Evolutionary conservation across 2,797 vertebrate genomes (phyloP).

Genomic region (Enteromius radiatus): DNA sequence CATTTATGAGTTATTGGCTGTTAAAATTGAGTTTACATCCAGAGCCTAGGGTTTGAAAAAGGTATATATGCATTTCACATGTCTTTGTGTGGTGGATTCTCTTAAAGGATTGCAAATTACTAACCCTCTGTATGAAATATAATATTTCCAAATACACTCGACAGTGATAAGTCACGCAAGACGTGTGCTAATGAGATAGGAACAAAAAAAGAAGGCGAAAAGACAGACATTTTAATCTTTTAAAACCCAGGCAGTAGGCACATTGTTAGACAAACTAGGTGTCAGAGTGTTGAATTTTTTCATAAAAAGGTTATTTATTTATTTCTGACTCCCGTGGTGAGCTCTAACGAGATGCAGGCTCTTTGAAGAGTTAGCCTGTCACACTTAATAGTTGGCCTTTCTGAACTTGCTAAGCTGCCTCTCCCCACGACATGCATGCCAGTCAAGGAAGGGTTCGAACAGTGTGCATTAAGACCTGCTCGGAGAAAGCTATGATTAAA

Average conservation of each 20-base stretch:
- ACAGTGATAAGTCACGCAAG: conserved; percentile 75
- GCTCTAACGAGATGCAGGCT: conserved; percentile 74
- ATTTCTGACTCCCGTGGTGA: conserved; percentile 64
- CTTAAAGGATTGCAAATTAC: conserved; percentile 77
- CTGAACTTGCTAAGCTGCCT: conserved; percentile 58
- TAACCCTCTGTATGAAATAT: conserved; percentile 72
- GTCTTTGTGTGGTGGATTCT: conserved; percentile 65
- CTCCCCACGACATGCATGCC: conserved; percentile 47
- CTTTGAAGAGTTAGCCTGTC: conserved; percentile 73
- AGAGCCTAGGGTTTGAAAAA: conserved; percentile 51
- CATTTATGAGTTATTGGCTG: conserved; percentile 46
- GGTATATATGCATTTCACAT: conserved; percentile 67
- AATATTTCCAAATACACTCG: conserved; percentile 73
- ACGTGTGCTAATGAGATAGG: conserved; percentile 77
- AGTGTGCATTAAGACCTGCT: conserved; percentile 51
- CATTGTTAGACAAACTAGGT: conserved; percentile 78
- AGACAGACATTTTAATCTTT: conserved; percentile 77
- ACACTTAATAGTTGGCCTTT: conserved; percentile 68
- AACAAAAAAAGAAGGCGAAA: conserved; percentile 64
- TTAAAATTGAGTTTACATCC: conserved; percentile 35
- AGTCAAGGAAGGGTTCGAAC: conserved; percentile 49
- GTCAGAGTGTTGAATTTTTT: conserved; percentile 71
- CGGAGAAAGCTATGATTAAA: conserved; percentile 54
- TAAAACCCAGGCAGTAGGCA: conserved; percentile 73
- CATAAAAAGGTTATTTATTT: conserved; percentile 68